Conservation (phyloP, 2,797 vertebrate species). For the Cirrhinus molitorella region DNA sequence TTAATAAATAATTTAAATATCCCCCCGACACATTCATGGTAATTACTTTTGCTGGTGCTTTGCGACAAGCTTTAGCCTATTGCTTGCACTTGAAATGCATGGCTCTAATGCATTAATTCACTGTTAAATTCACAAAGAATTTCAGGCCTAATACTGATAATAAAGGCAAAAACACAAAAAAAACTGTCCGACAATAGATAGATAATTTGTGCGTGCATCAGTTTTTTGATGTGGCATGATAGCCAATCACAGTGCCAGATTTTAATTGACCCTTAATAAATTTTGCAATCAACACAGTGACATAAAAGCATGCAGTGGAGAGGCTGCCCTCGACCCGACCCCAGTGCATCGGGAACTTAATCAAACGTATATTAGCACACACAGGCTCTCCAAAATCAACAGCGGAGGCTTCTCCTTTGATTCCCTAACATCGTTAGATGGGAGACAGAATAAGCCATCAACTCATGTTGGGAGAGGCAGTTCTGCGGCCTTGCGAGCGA, state of each 20-base stretch:
- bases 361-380: constrained; percentile 25
- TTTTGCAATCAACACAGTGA: neutral
- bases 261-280: constrained; percentile 34
- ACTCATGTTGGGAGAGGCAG: constrained; percentile 53
- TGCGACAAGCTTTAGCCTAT: too few species aligned
- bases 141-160: too few species aligned
- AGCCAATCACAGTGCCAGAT: neutral
- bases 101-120: too few species aligned
- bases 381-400: constrained; percentile 43
- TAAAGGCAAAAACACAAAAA: too few species aligned
- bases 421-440: constrained; percentile 19
- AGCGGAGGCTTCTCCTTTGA: constrained; percentile 20
- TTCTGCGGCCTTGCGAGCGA: constrained; percentile 58
- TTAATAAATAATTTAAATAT: too few species aligned
- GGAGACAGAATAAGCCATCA: constrained; percentile 40
- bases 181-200: too few species aligned
- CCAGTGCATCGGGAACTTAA: neutral
- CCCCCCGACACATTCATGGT: too few species aligned
- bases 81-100: too few species aligned
- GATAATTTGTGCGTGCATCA: too few species aligned
- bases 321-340: constrained; percentile 20
- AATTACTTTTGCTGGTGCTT: too few species aligned
- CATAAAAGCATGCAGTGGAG: constrained; percentile 14
- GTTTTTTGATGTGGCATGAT: too few species aligned
- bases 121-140: too few species aligned